phyloP scores from a whole-genome alignment of 2,113 vertebrate species.

The Rhadina sibilatrix region DNA sequence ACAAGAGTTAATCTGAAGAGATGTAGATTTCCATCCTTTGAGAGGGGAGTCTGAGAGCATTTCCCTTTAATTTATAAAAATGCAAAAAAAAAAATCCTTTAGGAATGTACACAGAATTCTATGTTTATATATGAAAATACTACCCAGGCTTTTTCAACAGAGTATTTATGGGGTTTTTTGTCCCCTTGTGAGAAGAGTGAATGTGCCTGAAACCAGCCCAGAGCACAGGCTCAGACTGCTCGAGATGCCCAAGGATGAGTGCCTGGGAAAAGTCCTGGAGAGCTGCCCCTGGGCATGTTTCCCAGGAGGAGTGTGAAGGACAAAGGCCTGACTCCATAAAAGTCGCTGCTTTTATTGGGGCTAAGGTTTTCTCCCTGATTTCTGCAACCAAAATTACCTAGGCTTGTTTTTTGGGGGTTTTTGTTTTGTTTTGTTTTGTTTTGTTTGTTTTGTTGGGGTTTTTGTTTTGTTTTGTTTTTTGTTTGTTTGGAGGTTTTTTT shows the following conservation, averaged over 20 bases:
- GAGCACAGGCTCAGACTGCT: neutral
- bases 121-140: neutral
- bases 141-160: neutral
- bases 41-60: neutral
- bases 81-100: accelerated
- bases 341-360: neutral
- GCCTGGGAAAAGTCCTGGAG: neutral
- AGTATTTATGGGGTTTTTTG: neutral
- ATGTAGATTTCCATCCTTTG: neutral
- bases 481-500: no score
- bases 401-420: no score
- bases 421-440: no score
- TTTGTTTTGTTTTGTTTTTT: no score
- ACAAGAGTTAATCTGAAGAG: neutral
- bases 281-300: neutral
- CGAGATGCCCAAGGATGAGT: accelerated
- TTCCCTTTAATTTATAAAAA: neutral
- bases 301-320: neutral
- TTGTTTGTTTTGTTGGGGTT: no score
- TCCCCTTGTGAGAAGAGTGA: neutral
- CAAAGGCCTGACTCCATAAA: neutral
- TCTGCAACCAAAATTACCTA: neutral
- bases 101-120: neutral
- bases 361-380: neutral
- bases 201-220: neutral